These are phyloP conservation scores for Pseudomyrmex cubaensis DNA, from an alignment of 1,140 invertebrate species.

Conservation along the genomic window DNA sequence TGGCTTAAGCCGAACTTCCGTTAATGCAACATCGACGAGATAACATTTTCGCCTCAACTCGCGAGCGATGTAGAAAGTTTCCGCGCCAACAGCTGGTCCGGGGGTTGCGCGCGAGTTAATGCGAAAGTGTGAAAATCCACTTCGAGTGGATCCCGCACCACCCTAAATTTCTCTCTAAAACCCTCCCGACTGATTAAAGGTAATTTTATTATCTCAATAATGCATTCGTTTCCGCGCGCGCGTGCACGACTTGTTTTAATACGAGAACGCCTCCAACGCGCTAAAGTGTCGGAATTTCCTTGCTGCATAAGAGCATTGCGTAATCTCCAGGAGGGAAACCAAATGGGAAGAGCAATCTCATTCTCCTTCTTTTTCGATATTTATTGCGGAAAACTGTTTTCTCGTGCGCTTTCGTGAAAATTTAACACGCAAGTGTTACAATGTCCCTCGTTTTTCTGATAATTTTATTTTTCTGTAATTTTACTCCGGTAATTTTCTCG, in stretches of 20 bases:
- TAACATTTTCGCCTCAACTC: conserved; percentile 56
- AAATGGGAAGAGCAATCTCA: not conserved
- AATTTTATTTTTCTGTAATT: too few species aligned
- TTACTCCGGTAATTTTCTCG: too few species aligned
- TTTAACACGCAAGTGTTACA: not conserved
- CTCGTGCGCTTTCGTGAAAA: not conserved
- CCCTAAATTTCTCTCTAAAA: conserved; percentile 15
- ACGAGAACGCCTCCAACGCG: not conserved
- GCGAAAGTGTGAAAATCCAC: conserved; percentile 38
- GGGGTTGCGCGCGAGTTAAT: conserved; percentile 5
- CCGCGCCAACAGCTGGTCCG: conserved; percentile 1
- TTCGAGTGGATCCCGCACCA: not conserved
- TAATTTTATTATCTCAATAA: conserved; percentile 37
- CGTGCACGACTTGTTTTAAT: not conserved
- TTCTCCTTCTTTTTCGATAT: not conserved
- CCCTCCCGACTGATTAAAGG: conserved; percentile 1
- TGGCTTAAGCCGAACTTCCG: conserved; percentile 42
- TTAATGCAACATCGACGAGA: conserved; percentile 57
- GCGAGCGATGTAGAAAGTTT: conserved; percentile 47
- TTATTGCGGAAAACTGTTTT: not conserved
- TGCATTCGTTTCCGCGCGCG: conserved; percentile 1
- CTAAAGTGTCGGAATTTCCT: not conserved
- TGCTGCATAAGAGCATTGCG: conserved; percentile 9
- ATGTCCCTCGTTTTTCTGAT: too few species aligned
- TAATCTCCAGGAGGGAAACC: not conserved